Evolutionary conservation across 2,888 invertebrate genomes (phyloP).

Genomic region (Eristalinus sepulchralis): DNA sequence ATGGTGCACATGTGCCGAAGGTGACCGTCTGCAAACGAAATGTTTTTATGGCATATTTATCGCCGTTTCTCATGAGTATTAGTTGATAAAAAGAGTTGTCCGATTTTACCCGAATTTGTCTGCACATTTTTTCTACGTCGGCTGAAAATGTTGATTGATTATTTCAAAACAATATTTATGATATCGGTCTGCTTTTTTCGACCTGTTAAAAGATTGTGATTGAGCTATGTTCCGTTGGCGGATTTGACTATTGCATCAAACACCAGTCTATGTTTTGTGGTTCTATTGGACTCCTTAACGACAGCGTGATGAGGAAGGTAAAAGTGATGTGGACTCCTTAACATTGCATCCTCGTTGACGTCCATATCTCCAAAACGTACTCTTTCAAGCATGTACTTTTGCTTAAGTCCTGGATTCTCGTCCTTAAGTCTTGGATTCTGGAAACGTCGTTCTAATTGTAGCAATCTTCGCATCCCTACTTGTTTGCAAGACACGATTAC

Average conservation of each 20-base stretch:
- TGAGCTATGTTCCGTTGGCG: conserved; percentile 1
- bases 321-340: not conserved
- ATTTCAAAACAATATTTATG: conserved; percentile 9
- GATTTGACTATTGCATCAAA: conserved; percentile 18
- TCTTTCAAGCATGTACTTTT: not conserved
- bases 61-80: conserved; percentile 6
- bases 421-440: not conserved
- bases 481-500: not conserved
- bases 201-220: too few relatives aligned
- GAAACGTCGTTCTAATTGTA: not conserved
- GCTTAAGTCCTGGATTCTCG: too few relatives aligned
- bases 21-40: conserved; percentile 20
- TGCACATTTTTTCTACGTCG: conserved; percentile 36
- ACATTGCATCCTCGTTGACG: not conserved
- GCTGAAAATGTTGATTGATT: not conserved
- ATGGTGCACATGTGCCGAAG: too few relatives aligned
- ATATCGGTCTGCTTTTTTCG: conserved; percentile 19
- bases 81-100: conserved; percentile 16
- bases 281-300: not conserved
- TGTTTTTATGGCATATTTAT: not conserved
- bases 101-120: conserved; percentile 15
- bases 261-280: conserved; percentile 12
- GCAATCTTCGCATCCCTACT: not conserved
- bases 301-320: conserved; percentile 5
- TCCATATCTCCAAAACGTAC: not conserved